Evolutionary conservation across 2,888 invertebrate genomes (phyloP), one percentile per base, ranked within the genome.

Genomic region (Panzeria rudis): DNA sequence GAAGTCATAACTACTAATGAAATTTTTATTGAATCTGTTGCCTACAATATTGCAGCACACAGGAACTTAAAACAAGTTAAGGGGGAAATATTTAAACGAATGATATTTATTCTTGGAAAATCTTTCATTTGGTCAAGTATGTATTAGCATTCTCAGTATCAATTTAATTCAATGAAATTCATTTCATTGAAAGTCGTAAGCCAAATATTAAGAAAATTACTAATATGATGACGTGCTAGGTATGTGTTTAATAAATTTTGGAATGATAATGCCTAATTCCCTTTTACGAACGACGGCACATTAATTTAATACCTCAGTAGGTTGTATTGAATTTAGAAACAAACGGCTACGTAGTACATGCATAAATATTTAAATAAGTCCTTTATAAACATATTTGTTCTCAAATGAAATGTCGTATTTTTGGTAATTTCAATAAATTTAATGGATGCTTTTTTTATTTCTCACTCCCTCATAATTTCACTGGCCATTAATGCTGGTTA

Each of bases 121-220:
- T 41, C 62, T 54, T 59, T 29, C 5, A 54, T 81, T 29, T 29
- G 29, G 32, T 52, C 5, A 11, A 11, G 13, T 54, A 29, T 38
- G 15, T 50, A 68, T 59, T 77, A 73, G 56, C 54, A 72, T 72
- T 62, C 47, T 50, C 32, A 62, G 41, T 59, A 76, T 66, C 79
- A 59, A 81, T 84, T 84, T 80, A 84, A 81, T 81, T 84, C 80
- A 81, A 84, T 84, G 68, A 77, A 81, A 84, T 73, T 72, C 61
- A 47, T 68, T 72, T 52, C 41, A 73, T 72, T 84, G n/a, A 72
- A n/a, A 6, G 38, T 64, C 59, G 44, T 50, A 44, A 4, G 7
- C 5, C 7, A 68, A 41, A 52, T 15, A 71, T 76, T 61, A 41
- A 23, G 29, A 52, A 78, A 61, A 76, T 76, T 13, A 35, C 23